Conservation (phyloP, 2,888 invertebrate genomes). For the Drosophila seclusa region DNA sequence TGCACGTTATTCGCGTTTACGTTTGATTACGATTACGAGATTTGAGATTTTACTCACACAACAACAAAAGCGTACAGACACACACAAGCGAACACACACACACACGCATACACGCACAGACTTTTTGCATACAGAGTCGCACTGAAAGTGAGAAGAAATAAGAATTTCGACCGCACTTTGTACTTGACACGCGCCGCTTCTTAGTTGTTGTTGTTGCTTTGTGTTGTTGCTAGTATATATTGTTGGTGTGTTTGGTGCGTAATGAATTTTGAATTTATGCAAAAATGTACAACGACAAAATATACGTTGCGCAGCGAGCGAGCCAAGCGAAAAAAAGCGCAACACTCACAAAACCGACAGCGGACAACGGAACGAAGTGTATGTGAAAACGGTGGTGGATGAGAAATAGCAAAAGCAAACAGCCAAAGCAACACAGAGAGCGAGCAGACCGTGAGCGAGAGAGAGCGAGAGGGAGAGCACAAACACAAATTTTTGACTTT, state of each 20-base stretch:
- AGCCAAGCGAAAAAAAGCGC: slow-evolving; percentile 66
- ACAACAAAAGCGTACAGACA: slow-evolving; percentile 6
- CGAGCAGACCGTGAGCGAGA: slow-evolving; percentile 3
- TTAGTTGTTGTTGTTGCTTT: slow-evolving; percentile 21
- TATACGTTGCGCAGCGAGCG: slow-evolving; percentile 62
- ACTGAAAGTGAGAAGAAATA: slow-evolving; percentile 28
- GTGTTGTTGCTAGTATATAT: slow-evolving; percentile 21
- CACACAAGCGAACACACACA: slow-evolving; percentile 6
- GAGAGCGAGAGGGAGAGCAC: slow-evolving; percentile 17
- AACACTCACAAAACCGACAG: slow-evolving; percentile 57
- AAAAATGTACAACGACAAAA: slow-evolving; percentile 68
- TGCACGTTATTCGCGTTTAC: slow-evolving; percentile 52
- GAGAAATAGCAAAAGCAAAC: slow-evolving; percentile 47
- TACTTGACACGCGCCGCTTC: slow-evolving; percentile 49
- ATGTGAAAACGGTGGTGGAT: slow-evolving; percentile 44
- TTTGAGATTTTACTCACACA: slow-evolving; percentile 29
- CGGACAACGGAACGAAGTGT: slow-evolving; percentile 58
- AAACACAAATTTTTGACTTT: slow-evolving; percentile 40
- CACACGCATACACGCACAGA: slow-evolving; percentile 11
- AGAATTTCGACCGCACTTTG: slow-evolving; percentile 41
- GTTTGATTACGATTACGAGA: slow-evolving; percentile 51
- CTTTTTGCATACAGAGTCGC: slow-evolving; percentile 6
- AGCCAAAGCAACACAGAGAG: slow-evolving; percentile 31
- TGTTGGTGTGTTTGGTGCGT: slow-evolving; percentile 41
- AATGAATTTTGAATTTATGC: slow-evolving; percentile 52